Percentiles rank a stretch among this genome's conserved stretches.
Conservation (phyloP, 1,140 invertebrate genomes). For the Neotoxoptera formosana region DNA sequence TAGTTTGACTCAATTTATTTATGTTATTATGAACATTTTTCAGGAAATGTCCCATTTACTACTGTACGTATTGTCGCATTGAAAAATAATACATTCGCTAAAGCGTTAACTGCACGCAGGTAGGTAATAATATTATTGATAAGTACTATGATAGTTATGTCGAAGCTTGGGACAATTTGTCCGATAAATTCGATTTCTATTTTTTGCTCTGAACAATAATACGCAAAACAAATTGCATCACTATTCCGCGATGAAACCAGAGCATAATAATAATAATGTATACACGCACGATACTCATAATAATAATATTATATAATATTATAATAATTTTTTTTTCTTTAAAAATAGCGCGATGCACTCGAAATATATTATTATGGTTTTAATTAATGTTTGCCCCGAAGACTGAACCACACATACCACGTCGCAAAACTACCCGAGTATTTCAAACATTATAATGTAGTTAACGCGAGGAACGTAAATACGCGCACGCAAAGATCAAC, state of each 20-base stretch:
- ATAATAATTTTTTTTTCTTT: too few relatives aligned
- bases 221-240: not conserved
- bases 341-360: not conserved
- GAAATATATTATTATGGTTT: not conserved
- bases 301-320: too few relatives aligned
- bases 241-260: not conserved
- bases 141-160: not conserved
- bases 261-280: not conserved
- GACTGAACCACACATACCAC: not conserved
- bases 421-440: not conserved
- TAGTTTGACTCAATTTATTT: too few relatives aligned
- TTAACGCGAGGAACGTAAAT: constrained; percentile 9
- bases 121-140: not conserved
- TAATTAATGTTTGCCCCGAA: not conserved
- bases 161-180: not conserved
- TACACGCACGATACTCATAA: not conserved
- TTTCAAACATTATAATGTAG: constrained; percentile 13
- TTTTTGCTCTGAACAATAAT: not conserved
- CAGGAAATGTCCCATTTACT: too few relatives aligned
- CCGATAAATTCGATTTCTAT: not conserved
- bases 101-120: not conserved
- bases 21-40: too few relatives aligned
- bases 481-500: not conserved
- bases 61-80: too few relatives aligned
- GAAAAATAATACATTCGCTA: not conserved